phyloP scores from a whole-genome alignment of 2,113 vertebrate genomes.

The mouse (Mus musculus) region GRCm39 chr2:166233001-166233500 shows the following conservation, averaged over 20 bases:
- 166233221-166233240: not conserved
- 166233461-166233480: not conserved
- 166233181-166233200: not conserved
- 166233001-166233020: not conserved
- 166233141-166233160: no score
- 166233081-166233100: not conserved
- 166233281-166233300: not conserved
- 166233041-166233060: not conserved
- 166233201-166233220: not conserved
- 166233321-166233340: fast-evolving
- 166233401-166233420: not conserved
- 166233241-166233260: no score
- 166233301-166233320: not conserved
- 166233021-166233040: not conserved
- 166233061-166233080: not conserved
- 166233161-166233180: no score
- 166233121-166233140: not conserved
- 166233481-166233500: not conserved
- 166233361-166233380: fast-evolving
- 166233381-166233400: not conserved
- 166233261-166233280: not conserved
- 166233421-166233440: conserved; percentile 1
- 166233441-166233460: not conserved
- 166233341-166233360: fast-evolving
- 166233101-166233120: not conserved